Percentiles rank a stretch among this genome's conserved stretches.
Evolutionary conservation across 2,113 vertebrate species (phyloP).

Genomic region (Epinephelus fuscoguttatus): DNA sequence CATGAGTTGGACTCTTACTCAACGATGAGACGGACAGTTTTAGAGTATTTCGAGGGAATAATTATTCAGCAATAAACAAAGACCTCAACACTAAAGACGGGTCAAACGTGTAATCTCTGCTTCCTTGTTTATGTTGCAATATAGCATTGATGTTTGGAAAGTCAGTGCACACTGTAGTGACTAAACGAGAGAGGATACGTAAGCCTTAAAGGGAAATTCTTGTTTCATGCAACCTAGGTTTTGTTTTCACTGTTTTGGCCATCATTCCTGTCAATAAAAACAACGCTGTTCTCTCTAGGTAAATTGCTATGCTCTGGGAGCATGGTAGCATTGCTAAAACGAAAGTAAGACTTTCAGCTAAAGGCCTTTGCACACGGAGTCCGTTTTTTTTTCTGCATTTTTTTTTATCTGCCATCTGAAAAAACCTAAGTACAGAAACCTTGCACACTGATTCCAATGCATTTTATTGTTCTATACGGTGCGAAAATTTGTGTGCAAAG

Average conservation of each 20-base stretch:
- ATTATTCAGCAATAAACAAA: conserved; percentile 55
- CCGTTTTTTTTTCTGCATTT: no score
- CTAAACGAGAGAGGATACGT: background rate
- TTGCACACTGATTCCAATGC: no score
- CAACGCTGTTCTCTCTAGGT: background rate
- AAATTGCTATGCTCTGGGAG: no score
- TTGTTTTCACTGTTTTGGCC: background rate
- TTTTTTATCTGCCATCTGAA: no score
- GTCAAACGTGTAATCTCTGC: conserved; percentile 1
- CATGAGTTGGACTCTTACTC: background rate
- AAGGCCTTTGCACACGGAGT: no score
- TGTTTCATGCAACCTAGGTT: background rate
- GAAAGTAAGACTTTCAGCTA: no score
- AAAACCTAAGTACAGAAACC: no score
- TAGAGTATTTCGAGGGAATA: background rate
- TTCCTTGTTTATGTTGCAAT: conserved; percentile 12
- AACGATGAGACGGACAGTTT: conserved; percentile 16
- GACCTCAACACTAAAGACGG: conserved; percentile 16
- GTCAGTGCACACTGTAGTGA: background rate
- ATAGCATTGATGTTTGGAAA: background rate
- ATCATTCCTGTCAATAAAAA: background rate
- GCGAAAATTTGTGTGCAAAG: no score
- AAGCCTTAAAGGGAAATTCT: background rate
- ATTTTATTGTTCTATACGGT: no score
- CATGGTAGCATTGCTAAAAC: no score